Conservation (phyloP, 2,113 vertebrate genomes). For the Pygoscelis antarcticus region DNA sequence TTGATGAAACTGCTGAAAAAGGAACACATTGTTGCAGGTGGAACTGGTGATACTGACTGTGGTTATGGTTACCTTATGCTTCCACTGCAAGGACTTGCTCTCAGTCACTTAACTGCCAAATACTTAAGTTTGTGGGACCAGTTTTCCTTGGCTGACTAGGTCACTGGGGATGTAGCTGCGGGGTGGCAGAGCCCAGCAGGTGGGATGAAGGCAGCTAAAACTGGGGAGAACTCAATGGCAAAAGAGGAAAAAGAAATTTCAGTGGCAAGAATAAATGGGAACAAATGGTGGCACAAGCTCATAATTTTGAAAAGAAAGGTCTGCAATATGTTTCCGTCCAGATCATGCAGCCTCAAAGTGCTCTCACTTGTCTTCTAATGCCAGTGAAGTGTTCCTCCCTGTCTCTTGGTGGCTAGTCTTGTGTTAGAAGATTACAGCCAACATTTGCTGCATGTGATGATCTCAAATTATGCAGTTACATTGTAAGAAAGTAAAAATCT, state of each 20-base stretch:
- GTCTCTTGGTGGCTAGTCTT: neutral
- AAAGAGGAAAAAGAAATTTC: neutral
- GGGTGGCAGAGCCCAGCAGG: neutral
- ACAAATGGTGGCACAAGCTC: neutral
- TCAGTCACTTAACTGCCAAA: neutral
- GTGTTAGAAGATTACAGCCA: neutral
- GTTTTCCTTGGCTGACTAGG: neutral
- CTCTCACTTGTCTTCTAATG: neutral
- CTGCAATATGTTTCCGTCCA: neutral
- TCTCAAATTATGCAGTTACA: neutral
- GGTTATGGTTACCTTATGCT: neutral
- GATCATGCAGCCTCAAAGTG: neutral
- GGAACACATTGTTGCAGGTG: neutral
- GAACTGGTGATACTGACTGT: neutral
- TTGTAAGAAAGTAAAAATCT: neutral
- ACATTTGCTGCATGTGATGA: neutral
- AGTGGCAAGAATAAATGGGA: neutral
- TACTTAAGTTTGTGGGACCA: neutral
- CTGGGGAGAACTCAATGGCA: neutral
- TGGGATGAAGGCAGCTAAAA: neutral
- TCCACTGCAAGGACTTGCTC: neutral
- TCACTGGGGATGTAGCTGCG: neutral
- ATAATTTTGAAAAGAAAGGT: neutral
- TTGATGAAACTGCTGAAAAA: neutral
- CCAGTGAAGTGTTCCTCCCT: neutral